Evolutionary conservation across 2,888 invertebrate species (phyloP).

Genomic region (Sarcophaga variegata): DNA sequence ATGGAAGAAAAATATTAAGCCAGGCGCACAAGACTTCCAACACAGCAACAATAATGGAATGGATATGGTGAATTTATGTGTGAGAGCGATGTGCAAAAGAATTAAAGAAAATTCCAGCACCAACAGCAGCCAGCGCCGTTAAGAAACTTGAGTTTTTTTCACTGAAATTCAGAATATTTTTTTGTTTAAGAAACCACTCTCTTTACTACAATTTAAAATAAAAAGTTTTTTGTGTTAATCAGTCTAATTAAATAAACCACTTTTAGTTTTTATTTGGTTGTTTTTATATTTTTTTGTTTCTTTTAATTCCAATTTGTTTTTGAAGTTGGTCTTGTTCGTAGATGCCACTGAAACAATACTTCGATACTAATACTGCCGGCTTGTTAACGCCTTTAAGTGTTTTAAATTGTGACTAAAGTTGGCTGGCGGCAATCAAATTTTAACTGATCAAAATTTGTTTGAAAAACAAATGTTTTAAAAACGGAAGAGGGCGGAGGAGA

Average conservation of each 20-base stretch:
- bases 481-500: no score
- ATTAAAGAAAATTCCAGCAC: slow-evolving; percentile 17
- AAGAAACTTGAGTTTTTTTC: neutral
- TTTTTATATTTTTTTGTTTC: no score
- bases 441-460: no score
- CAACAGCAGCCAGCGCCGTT: neutral
- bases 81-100: neutral
- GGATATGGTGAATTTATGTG: neutral
- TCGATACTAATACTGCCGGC: no score
- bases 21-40: slow-evolving; percentile 16
- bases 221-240: no score
- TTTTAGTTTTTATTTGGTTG: no score
- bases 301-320: slow-evolving; percentile 9
- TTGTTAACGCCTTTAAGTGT: no score
- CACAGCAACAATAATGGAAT: slow-evolving; percentile 30
- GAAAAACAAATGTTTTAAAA: no score
- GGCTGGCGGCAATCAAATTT: no score
- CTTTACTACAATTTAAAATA: neutral
- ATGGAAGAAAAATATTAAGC: neutral
- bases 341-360: no score
- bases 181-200: neutral
- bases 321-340: neutral
- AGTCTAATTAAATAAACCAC: no score
- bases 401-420: no score
- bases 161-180: neutral